A percentile compares a stretch with the other conserved stretches of the same genome.
Evolutionary conservation across 2,113 vertebrate species (phyloP).

Genomic region (Platanista minor): DNA sequence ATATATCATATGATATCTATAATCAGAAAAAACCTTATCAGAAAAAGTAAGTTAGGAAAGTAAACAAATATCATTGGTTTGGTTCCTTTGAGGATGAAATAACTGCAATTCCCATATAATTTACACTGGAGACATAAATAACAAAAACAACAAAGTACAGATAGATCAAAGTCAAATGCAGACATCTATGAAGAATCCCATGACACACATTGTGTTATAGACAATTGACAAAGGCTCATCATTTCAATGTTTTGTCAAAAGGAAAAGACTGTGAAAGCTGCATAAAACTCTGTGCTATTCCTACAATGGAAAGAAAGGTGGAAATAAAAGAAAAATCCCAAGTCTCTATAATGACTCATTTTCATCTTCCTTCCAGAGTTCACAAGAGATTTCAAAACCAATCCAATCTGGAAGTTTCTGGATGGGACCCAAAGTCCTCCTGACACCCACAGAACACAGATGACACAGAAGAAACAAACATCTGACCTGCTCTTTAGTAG

Average conservation of each 20-base stretch:
- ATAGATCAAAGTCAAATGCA: neutral
- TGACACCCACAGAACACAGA: neutral
- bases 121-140: neutral
- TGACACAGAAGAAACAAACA: neutral
- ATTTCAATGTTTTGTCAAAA: neutral
- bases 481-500: neutral
- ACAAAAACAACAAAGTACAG: neutral
- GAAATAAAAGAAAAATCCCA: neutral
- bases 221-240: neutral
- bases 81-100: neutral
- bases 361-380: conserved; percentile 34
- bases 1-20: neutral
- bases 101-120: neutral
- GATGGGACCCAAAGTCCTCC: neutral
- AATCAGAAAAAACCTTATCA: neutral
- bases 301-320: neutral
- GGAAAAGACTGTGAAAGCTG: neutral
- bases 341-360: neutral
- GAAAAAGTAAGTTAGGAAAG: neutral
- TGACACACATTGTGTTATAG: neutral
- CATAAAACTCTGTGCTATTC: neutral
- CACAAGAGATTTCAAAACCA: neutral
- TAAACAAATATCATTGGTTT: neutral
- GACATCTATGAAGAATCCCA: neutral
- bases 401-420: conserved; percentile 7